Evolutionary conservation across 2,797 vertebrate species (phyloP).

Genomic region (Etheostoma perlongum): DNA sequence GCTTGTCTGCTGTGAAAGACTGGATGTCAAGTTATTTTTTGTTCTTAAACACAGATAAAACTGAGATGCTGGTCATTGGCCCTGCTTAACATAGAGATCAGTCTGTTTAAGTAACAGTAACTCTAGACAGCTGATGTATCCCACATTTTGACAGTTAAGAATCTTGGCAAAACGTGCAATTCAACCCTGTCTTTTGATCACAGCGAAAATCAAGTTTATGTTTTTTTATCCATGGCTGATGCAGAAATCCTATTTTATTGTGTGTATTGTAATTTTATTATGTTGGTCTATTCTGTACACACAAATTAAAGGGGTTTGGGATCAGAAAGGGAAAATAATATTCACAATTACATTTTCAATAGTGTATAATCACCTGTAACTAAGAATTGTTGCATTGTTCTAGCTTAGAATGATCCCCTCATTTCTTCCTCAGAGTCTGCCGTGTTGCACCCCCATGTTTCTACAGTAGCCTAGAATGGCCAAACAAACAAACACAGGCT

Average conservation of each 20-base stretch:
- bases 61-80: neutral
- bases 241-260: slow-evolving; percentile 3
- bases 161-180: neutral
- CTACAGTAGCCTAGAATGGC: too few relatives aligned
- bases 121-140: neutral
- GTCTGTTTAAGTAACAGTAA: neutral
- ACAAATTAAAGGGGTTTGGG: neutral
- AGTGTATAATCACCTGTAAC: too few relatives aligned
- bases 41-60: neutral
- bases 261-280: neutral
- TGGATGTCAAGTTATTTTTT: neutral
- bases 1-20: neutral
- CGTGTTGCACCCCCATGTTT: too few relatives aligned
- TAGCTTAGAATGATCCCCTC: too few relatives aligned
- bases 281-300: neutral
- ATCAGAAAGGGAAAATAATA: too few relatives aligned
- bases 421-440: too few relatives aligned
- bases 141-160: neutral
- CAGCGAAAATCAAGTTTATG: neutral
- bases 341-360: too few relatives aligned
- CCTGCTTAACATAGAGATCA: too few relatives aligned
- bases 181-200: neutral
- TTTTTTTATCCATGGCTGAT: neutral
- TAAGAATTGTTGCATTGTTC: too few relatives aligned
- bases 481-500: too few relatives aligned